Percentiles rank a stretch among this genome's conserved stretches.
phyloP scores from a whole-genome alignment of 1,140 invertebrate species.

The Drosophila pseudoobscura region DNA sequence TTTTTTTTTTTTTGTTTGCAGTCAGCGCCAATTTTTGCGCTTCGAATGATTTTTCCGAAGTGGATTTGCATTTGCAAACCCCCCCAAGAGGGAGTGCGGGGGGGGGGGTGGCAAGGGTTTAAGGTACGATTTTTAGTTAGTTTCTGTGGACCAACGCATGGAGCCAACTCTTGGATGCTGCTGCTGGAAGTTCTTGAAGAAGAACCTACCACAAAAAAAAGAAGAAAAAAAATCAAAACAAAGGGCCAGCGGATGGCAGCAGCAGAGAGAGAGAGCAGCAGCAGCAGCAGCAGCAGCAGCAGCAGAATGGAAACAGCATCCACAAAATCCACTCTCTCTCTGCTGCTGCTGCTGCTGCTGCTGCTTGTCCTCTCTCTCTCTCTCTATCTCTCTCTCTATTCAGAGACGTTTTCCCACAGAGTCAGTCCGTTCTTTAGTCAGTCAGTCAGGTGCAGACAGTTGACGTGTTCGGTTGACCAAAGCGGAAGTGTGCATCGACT shows the following conservation, averaged over 20 bases:
- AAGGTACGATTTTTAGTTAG: background rate
- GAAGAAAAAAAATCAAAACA: constrained; percentile 76
- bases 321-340: constrained; percentile 56
- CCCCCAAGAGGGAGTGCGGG: no score
- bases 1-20: background rate
- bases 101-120: background rate
- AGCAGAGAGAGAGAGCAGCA: constrained; percentile 12
- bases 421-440: constrained; percentile 10
- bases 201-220: constrained; percentile 74
- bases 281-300: background rate
- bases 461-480: constrained; percentile 81
- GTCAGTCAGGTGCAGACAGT: constrained; percentile 83
- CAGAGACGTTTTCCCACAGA: constrained; percentile 1
- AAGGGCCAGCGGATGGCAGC: constrained; percentile 18
- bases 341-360: background rate
- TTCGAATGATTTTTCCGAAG: constrained; percentile 47
- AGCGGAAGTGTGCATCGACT: constrained; percentile 60
- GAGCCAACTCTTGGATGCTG: constrained; percentile 7
- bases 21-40: constrained; percentile 52
- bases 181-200: constrained; percentile 5
- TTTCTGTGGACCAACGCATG: constrained; percentile 12
- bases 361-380: constrained; percentile 41
- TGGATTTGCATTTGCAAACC: constrained; percentile 27
- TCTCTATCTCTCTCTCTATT: constrained; percentile 28
- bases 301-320: constrained; percentile 56